Base-by-base conservation (phyloP, 2,797 vertebrate genomes). In the Craterocephalus amniculus region DNA sequence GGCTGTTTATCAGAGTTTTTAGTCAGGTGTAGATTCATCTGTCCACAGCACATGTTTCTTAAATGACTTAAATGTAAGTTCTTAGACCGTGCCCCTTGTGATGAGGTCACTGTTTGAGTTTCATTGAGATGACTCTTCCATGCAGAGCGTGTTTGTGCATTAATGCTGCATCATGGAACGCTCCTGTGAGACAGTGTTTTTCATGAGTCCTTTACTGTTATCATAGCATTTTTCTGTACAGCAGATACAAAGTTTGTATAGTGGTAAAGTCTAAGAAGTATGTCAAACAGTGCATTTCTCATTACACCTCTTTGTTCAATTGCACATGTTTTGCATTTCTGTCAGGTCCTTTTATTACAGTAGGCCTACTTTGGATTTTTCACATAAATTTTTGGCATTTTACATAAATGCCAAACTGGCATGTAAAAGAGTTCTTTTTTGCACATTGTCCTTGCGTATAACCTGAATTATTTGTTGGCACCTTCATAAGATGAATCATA, bases 401-500 rank as follows among this genome's bases (percentile, higher is more conserved):
- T 8, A 34, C 9, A 34, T 8, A 40, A 38, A 38, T 14, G 36
- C 36, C 13, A 38, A 13, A 13, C 31, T 36, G n/a, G 5, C 20
- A 11, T 35, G 34, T 5, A 73, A 72, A 62, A 14, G 24, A 63
- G 38, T 27, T 12, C 31, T 51, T 61, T 35, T 74, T 77, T 70
- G 64, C 67, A 60, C 67, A 40, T 10, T 56, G 32, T 74, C 31
- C 48, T 43, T 43, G 55, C 16, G 57, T 51, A 40, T 61, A 67
- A 74, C 43, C 61, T 67, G 34, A 68, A 71, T 75, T 40, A 67
- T 78, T 61, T 58, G 9, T 72, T 27, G 57, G n/a, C 31, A 34
- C 61, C 67, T 73, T 83, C 69, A 63, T 73, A 64, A 35, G 45
- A 27, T 54, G 45, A 70, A 75, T 81, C 77, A 74, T 74, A 67